Conservation (phyloP, 2,113 vertebrate genomes). For the Poecilia latipinna region DNA sequence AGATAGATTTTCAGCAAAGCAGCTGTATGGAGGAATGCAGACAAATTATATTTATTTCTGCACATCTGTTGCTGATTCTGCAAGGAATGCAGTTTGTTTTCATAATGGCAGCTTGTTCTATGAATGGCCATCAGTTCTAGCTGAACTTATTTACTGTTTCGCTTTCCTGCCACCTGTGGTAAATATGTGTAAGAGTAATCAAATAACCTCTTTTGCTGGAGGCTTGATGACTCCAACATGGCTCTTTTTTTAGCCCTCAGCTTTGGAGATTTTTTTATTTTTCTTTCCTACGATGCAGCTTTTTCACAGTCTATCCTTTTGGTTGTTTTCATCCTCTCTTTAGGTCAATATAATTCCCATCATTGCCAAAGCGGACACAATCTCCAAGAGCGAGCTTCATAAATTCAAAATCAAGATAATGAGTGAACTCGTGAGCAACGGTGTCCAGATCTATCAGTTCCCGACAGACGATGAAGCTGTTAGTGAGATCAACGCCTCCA, state of each 20-base stretch:
- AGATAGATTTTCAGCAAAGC: conserved; percentile 36
- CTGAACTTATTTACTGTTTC: conserved; percentile 20
- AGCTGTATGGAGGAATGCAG: conserved; percentile 49
- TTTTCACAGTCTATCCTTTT: background rate
- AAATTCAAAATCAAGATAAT: conserved; percentile 99
- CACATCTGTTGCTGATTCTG: conserved; percentile 63
- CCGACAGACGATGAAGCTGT: conserved; percentile 94
- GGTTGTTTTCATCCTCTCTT: background rate
- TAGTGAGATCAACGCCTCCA: conserved; percentile 94
- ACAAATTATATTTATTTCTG: conserved; percentile 46
- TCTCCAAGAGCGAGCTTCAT: conserved; percentile 97
- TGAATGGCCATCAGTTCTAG: conserved; percentile 30
- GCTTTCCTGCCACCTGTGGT: background rate
- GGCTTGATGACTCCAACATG: background rate
- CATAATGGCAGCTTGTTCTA: conserved; percentile 51
- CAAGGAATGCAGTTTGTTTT: conserved; percentile 53
- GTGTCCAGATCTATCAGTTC: conserved; percentile 98
- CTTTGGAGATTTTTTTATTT: background rate
- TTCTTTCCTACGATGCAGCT: background rate
- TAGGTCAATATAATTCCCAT: conserved; percentile 98
- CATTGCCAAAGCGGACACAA: conserved; percentile 97
- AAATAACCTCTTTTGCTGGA: background rate
- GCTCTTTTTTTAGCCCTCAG: background rate
- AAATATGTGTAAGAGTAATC: background rate
- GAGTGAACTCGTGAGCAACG: conserved; percentile 98